A percentile compares a stretch with the other conserved stretches of the same genome.
Conservation (phyloP, 2,888 invertebrate species). For the Hypercompe scribonia region DNA sequence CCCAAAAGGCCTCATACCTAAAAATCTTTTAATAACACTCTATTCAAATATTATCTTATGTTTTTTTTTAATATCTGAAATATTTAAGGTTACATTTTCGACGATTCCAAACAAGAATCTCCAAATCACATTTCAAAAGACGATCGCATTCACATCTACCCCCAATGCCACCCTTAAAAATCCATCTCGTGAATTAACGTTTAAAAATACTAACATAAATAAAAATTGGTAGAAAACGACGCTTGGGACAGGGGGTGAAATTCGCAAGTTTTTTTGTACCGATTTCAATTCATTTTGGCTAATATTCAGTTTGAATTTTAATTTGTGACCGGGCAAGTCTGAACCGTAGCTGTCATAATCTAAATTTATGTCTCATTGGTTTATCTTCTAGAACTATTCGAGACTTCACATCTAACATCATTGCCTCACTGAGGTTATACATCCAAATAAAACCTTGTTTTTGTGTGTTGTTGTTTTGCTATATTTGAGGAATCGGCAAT, state of each 20-base stretch:
- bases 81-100: conserved; percentile 15
- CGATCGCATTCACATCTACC: conserved; percentile 38
- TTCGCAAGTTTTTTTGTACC: conserved; percentile 58
- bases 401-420: too few relatives aligned
- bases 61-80: conserved; percentile 26
- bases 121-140: conserved; percentile 45
- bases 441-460: too few relatives aligned
- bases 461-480: too few relatives aligned
- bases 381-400: too few relatives aligned
- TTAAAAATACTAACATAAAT: conserved; percentile 72
- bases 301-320: conserved; percentile 64
- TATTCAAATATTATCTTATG: not conserved
- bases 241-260: conserved; percentile 62
- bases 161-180: conserved; percentile 58
- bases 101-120: conserved; percentile 25
- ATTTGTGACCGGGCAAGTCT: conserved; percentile 34
- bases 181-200: conserved; percentile 78
- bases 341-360: conserved; percentile 28
- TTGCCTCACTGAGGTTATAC: too few relatives aligned
- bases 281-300: conserved; percentile 68
- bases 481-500: too few relatives aligned
- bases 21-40: too few relatives aligned
- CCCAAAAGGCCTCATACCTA: too few relatives aligned
- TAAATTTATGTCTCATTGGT: too few relatives aligned
- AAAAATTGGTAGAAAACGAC: conserved; percentile 67